Base-by-base conservation (phyloP, 1,140 invertebrate genomes). In the Drosophila pruinosa region DNA sequence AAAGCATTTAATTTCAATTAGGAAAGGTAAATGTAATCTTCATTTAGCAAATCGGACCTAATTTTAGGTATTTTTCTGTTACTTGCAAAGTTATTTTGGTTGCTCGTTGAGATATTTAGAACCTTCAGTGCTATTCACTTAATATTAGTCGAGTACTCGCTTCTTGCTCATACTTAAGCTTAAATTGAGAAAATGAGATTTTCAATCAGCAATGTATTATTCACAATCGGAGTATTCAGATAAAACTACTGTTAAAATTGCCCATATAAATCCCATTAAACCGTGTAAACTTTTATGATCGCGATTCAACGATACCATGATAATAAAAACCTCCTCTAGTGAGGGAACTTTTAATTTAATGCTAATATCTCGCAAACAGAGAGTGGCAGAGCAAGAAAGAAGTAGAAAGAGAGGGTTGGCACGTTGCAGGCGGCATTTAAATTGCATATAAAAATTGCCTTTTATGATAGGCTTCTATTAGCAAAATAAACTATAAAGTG, bases 401-500 rank as follows among this genome's bases (percentile, higher is more conserved):
- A 14, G 21, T 12, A 21, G 14, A 12, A 26, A 24, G 22, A 4
- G 12, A 6, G 39, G n/a, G 41, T 4, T 7, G 31, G 26, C 43
- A 48, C 26, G 71, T 58, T 26, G 38, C 59, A 36, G 22, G 24
- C 54, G 59, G 43, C 79, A 77, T 68, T 85, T 72, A 81, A 86
- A 67, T 82, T 65, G 82, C 82, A 67, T 70, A 88, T 86, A 88
- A 88, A 86, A 86, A 63, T 81, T 67, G 82, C 58, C 78, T 86
- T 86, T 86, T 82, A 86, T 82, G 81, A 72, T 78, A 63, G 77
- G 62, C 75, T 88, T 86, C 81, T 86, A 86, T 86, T 88, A 75
- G 82, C 82, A 36, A 72, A 82, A 82, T 86, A 81, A 86, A 88
- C 82, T 88, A 88, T 86, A 58, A 88, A 63, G 81, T 88, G 82